These are phyloP conservation scores for Hydropsyche betteni DNA, from an alignment of 2,888 invertebrate genomes.

Conservation along the genomic window DNA sequence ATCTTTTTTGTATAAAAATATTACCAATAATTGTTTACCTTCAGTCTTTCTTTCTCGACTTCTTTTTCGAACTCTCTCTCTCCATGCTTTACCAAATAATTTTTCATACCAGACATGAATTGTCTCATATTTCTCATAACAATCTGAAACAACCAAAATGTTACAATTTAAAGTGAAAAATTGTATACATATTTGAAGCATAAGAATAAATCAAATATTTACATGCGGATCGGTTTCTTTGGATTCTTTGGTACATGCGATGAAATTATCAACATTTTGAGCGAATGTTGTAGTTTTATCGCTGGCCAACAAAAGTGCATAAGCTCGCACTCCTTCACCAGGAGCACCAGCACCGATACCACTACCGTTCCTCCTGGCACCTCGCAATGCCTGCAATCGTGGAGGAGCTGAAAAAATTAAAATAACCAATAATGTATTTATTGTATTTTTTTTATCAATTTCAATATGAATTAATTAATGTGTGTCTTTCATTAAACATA, in stretches of 20 bases:
- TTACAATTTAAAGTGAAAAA: neutral
- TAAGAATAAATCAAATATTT: slow-evolving; percentile 36
- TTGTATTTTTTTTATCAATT: neutral
- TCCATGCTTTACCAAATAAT: slow-evolving; percentile 95
- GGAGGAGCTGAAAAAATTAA: slow-evolving; percentile 74
- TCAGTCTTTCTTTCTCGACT: slow-evolving; percentile 85
- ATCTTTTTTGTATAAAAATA: neutral
- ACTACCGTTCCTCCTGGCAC: slow-evolving; percentile 63
- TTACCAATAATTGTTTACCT: slow-evolving; percentile 64
- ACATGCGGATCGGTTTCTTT: slow-evolving; percentile 86
- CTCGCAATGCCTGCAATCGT: slow-evolving; percentile 74
- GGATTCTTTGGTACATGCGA: slow-evolving; percentile 90
- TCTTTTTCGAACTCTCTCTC: slow-evolving; percentile 92
- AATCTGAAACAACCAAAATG: slow-evolving; percentile 60
- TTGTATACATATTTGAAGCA: no score
- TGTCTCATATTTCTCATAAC: slow-evolving; percentile 93
- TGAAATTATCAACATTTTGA: slow-evolving; percentile 92
- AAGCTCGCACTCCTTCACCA: slow-evolving; percentile 78
- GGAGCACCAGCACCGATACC: slow-evolving; percentile 62
- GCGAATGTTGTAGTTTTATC: slow-evolving; percentile 91
- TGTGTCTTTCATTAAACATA: no score
- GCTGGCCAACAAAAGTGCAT: slow-evolving; percentile 81
- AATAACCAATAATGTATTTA: slow-evolving; percentile 21
- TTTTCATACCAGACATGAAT: slow-evolving; percentile 99
- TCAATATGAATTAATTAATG: no score